Conservation (phyloP, 2,888 invertebrate species). For the Campoplex capitator region DNA sequence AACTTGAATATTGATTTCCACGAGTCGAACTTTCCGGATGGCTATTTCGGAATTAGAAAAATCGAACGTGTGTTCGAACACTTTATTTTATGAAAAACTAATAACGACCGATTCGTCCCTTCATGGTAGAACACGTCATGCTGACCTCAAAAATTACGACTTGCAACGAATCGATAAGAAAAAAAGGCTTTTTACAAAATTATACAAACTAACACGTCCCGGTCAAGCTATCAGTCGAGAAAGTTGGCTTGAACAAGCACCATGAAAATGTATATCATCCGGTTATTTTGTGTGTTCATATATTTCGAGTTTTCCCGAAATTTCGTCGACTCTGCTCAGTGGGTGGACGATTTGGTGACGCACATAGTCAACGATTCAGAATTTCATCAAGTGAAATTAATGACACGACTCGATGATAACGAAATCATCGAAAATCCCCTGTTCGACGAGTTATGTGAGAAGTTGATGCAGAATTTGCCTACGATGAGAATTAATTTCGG, state of each 20-base stretch:
- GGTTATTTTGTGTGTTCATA: neutral
- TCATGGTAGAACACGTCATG: too few relatives aligned
- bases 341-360: conserved; percentile 31
- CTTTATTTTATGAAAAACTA: too few relatives aligned
- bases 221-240: too few relatives aligned
- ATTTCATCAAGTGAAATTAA: conserved; percentile 12
- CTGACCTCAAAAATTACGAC: too few relatives aligned
- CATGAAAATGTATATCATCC: neutral
- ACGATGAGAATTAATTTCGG: neutral
- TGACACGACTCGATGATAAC: neutral
- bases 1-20: neutral
- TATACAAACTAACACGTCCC: too few relatives aligned
- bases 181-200: too few relatives aligned
- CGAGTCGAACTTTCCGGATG: too few relatives aligned
- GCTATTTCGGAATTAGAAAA: too few relatives aligned
- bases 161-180: too few relatives aligned
- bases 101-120: too few relatives aligned
- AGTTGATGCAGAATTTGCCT: conserved; percentile 11
- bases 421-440: neutral
- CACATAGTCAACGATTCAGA: neutral
- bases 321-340: conserved; percentile 4
- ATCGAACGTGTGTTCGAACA: too few relatives aligned
- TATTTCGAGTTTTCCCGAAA: neutral
- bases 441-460: conserved; percentile 9
- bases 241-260: neutral